A percentile compares a stretch with the other conserved stretches of the same genome.
Conservation (phyloP, 2,888 invertebrate species). For the Andricus quercusramuli region DNA sequence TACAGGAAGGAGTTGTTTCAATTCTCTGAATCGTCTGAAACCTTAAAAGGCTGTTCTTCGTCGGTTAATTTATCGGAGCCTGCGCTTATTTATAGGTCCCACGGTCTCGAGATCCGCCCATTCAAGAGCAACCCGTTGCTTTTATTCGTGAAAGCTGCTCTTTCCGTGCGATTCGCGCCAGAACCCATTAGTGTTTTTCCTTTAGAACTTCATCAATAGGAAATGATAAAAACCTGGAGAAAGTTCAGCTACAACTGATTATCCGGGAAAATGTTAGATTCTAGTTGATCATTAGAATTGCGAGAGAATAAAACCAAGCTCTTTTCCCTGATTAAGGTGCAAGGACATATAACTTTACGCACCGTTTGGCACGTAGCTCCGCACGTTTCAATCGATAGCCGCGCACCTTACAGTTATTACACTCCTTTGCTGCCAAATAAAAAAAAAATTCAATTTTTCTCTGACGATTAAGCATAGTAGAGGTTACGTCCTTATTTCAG, state of each 20-base stretch:
- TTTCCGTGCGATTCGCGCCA: conserved; percentile 49
- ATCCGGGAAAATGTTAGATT: not conserved
- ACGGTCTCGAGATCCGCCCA: conserved; percentile 52
- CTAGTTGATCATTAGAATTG: conserved; percentile 15
- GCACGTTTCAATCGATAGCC: conserved; percentile 31
- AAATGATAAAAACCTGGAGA: not conserved
- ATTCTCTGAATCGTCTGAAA: conserved; percentile 47
- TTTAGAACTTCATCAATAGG: conserved; percentile 53
- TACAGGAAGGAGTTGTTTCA: conserved; percentile 50
- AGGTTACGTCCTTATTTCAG: conserved; percentile 31
- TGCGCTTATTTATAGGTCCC: conserved; percentile 57
- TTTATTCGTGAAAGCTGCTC: conserved; percentile 51
- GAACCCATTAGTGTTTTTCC: conserved; percentile 57
- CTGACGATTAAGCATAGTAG: conserved; percentile 17
- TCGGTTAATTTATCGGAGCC: conserved; percentile 57
- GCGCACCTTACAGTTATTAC: conserved; percentile 22
- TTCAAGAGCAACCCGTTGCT: conserved; percentile 50
- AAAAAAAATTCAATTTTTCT: conserved; percentile 25
- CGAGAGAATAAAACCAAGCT: not conserved
- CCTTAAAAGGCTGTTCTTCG: conserved; percentile 51
- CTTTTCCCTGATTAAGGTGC: conserved; percentile 5
- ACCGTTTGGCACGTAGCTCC: conserved; percentile 28
- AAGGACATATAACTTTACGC: conserved; percentile 31
- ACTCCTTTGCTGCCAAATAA: conserved; percentile 22
- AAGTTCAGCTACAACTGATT: not conserved